A percentile compares a stretch with the other conserved stretches of the same genome.
These are phyloP conservation scores for Arrhopalites spinosus DNA, from an alignment of 2,888 invertebrate genomes.

Conservation along the genomic window DNA sequence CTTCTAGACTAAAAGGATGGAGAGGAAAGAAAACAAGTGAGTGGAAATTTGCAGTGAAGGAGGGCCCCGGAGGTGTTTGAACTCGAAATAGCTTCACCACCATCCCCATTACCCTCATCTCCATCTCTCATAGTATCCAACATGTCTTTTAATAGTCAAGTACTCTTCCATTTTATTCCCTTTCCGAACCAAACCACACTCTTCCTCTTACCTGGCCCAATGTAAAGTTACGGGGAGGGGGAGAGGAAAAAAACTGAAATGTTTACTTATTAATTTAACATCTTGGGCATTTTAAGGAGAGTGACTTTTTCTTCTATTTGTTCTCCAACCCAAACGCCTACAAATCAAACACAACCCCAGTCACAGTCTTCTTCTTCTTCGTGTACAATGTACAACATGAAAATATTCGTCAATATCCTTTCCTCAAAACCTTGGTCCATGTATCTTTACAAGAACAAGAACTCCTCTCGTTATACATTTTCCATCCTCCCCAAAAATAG, in stretches of 20 bases:
- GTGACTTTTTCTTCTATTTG: constrained; percentile 40
- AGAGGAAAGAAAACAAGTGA: neutral
- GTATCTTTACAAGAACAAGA: neutral
- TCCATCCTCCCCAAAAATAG: too few species aligned
- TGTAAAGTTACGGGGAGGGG: neutral
- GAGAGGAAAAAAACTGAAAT: constrained; percentile 43
- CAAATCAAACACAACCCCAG: constrained; percentile 37
- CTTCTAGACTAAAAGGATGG: neutral
- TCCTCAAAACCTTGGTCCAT: neutral
- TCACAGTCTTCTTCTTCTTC: neutral
- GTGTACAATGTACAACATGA: neutral
- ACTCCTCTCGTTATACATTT: too few species aligned
- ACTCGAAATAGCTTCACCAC: constrained; percentile 29
- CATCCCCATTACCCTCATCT: neutral
- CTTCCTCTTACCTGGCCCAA: too few species aligned
- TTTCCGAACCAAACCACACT: neutral
- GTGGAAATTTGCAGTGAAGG: constrained; percentile 31
- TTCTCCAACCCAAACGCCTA: constrained; percentile 42
- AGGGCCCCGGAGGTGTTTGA: constrained; percentile 36
- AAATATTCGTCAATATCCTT: neutral
- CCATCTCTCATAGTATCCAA: neutral
- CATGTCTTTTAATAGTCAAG: neutral
- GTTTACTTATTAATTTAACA: constrained; percentile 56
- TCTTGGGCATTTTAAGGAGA: constrained; percentile 44
- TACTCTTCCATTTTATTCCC: neutral